These are phyloP conservation scores for Spheniscus mendiculus DNA, from an alignment of 2,113 vertebrate species.

Conservation along the genomic window DNA sequence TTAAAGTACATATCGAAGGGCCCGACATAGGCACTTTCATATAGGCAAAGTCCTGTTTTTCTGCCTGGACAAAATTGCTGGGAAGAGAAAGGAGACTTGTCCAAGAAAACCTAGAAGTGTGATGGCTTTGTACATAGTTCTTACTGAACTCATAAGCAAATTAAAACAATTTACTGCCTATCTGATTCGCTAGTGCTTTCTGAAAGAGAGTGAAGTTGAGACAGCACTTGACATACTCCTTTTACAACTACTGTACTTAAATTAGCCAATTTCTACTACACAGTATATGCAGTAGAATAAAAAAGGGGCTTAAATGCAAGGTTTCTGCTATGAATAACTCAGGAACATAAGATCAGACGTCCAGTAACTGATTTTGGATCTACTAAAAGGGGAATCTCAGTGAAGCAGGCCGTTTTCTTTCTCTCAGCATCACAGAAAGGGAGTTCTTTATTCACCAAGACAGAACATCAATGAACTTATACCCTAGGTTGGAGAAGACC, in stretches of 20 bases:
- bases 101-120: not conserved
- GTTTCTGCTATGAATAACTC: not conserved
- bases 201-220: not conserved
- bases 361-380: not conserved
- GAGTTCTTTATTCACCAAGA: not conserved
- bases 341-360: not conserved
- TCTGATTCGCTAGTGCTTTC: not conserved
- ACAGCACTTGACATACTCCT: not conserved
- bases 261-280: not conserved
- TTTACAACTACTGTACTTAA: not conserved
- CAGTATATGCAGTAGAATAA: not conserved
- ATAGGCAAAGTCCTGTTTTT: not conserved
- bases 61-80: not conserved
- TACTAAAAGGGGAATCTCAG: not conserved
- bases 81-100: not conserved
- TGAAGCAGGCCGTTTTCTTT: not conserved
- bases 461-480: slow-evolving; percentile 11
- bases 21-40: not conserved
- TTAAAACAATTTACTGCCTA: not conserved
- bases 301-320: not conserved
- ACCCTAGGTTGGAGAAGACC: not conserved
- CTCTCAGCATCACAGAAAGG: not conserved
- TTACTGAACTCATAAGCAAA: not conserved
- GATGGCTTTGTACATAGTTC: not conserved
- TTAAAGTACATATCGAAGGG: not conserved